phyloP scores from a whole-genome alignment of 2,113 vertebrate species.

The Ochotona princeps region DNA sequence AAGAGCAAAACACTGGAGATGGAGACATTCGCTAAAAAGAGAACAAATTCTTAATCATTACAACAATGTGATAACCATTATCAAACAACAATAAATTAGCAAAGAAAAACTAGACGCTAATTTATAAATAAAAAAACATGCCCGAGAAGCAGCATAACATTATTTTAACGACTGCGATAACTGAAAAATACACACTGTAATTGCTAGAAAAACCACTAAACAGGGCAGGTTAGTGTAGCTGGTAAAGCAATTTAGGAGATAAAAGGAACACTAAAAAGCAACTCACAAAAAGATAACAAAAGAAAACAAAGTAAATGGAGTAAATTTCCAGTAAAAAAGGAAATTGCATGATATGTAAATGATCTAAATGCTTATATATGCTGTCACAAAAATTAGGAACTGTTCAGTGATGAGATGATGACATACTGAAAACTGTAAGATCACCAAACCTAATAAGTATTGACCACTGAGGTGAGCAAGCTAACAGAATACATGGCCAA shows the following conservation, averaged over 20 bases:
- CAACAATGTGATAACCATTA: not conserved
- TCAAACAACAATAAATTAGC: not conserved
- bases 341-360: slow-evolving; percentile 18
- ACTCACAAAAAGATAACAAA: not conserved
- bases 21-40: not conserved
- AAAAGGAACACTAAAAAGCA: not conserved
- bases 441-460: not conserved
- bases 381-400: not conserved
- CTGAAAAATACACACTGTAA: slow-evolving; percentile 15
- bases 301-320: not conserved
- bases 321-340: not conserved
- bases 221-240: not conserved
- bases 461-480: not conserved
- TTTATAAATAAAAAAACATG: not conserved
- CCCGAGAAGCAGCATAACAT: not conserved
- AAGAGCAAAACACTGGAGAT: not conserved
- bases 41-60: not conserved
- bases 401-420: not conserved
- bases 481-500: not conserved
- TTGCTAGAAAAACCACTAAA: not conserved
- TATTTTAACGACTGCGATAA: not conserved
- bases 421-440: not conserved
- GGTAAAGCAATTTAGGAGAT: not conserved
- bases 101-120: slow-evolving; percentile 25
- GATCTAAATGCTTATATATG: slow-evolving; percentile 5